Evolutionary conservation across 1,140 invertebrate species (phyloP).

Genomic region (Chrysomallon squamiferum): DNA sequence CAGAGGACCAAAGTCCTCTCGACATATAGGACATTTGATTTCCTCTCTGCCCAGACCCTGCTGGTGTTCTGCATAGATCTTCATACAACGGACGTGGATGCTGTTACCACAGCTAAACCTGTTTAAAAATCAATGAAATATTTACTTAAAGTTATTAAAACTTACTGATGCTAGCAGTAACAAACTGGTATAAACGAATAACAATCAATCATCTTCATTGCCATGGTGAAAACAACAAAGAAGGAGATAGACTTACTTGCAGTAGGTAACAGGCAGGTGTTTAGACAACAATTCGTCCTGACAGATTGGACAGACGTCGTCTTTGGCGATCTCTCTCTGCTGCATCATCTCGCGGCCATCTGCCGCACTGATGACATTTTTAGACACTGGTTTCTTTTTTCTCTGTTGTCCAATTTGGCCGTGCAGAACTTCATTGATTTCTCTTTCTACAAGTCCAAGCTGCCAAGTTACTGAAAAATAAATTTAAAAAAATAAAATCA

Average conservation of each 20-base stretch:
- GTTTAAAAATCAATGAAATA: conserved; percentile 8
- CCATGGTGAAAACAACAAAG: not conserved
- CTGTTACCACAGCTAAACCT: conserved; percentile 64
- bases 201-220: not conserved
- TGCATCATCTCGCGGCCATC: conserved; percentile 41
- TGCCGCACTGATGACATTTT: conserved; percentile 14
- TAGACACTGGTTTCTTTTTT: conserved; percentile 10
- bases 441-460: conserved; percentile 60
- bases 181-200: not conserved
- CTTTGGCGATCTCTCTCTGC: conserved; percentile 59
- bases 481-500: not conserved
- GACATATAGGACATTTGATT: conserved; percentile 63
- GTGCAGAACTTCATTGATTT: conserved; percentile 59
- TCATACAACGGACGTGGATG: conserved; percentile 65
- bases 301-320: conserved; percentile 64
- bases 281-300: conserved; percentile 63
- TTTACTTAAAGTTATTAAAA: not conserved
- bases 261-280: conserved; percentile 61
- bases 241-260: conserved; percentile 51
- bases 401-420: conserved; percentile 25
- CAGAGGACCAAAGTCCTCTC: conserved; percentile 62
- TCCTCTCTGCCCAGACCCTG: conserved; percentile 46
- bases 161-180: not conserved
- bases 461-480: conserved; percentile 60
- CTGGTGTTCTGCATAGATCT: conserved; percentile 63